A percentile compares a stretch with the other conserved stretches of the same genome.
Conservation (phyloP, 1,140 invertebrate genomes). For the Trichonephila inaurata region DNA sequence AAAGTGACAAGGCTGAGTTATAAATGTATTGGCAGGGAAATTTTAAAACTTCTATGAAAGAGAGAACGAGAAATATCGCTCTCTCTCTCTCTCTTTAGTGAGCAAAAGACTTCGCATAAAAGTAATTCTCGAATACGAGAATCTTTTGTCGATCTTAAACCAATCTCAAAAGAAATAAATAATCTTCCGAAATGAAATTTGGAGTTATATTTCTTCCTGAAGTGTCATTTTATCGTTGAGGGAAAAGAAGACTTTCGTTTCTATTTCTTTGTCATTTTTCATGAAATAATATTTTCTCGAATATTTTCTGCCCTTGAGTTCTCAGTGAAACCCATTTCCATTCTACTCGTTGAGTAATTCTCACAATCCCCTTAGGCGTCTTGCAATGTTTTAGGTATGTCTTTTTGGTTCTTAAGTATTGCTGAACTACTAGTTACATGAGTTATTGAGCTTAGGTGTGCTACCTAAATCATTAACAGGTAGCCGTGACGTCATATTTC, state of each 20-base stretch:
- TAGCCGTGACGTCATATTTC: too few relatives aligned
- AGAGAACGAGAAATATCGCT: background rate
- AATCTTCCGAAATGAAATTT: conserved; percentile 21
- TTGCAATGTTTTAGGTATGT: background rate
- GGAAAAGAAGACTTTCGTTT: background rate
- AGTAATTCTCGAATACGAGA: background rate
- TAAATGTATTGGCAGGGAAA: background rate
- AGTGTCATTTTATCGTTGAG: background rate
- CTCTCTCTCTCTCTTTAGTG: too few relatives aligned
- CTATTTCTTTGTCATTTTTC: background rate
- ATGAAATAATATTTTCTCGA: background rate
- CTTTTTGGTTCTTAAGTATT: too few relatives aligned
- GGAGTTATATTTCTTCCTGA: background rate
- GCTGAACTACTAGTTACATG: too few relatives aligned
- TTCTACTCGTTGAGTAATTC: background rate
- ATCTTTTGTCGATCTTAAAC: background rate
- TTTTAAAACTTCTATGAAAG: background rate
- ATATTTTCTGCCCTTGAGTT: background rate
- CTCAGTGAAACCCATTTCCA: background rate
- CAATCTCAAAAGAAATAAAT: conserved; percentile 9
- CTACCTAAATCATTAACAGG: too few relatives aligned
- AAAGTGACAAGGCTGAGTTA: background rate
- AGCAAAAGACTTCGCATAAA: background rate
- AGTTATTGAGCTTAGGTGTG: too few relatives aligned
- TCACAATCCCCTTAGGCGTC: background rate